These are phyloP conservation scores for Epinotia nisella DNA, from an alignment of 2,888 invertebrate species.

Conservation along the genomic window DNA sequence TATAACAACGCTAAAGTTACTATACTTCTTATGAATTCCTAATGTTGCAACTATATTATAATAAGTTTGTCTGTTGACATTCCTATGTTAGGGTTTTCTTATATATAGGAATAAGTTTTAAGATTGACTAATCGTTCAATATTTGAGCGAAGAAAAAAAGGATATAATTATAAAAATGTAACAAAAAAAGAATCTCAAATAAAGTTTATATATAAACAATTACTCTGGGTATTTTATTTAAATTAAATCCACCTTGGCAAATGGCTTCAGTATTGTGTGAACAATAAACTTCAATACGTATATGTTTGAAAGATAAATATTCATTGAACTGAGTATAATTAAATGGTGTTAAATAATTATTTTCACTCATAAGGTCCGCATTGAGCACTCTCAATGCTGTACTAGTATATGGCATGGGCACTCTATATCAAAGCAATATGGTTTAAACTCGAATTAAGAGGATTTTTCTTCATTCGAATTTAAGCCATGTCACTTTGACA, in stretches of 20 bases:
- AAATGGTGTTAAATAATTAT: no score
- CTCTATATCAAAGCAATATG: no score
- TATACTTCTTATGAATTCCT: conserved; percentile 7
- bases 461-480: no score
- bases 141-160: conserved; percentile 45
- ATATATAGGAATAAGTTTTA: conserved; percentile 18
- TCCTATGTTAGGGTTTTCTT: conserved; percentile 31
- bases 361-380: no score
- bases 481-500: no score
- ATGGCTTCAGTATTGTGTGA: no score
- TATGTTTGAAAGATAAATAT: no score
- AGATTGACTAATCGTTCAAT: conserved; percentile 41
- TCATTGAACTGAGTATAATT: no score
- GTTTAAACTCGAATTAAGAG: no score
- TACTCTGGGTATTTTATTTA: conserved; percentile 11
- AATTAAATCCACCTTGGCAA: background rate
- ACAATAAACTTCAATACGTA: no score
- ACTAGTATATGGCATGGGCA: no score
- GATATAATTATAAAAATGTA: conserved; percentile 22
- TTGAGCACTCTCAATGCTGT: no score
- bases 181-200: conserved; percentile 51
- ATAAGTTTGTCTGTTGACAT: conserved; percentile 31
- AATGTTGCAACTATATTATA: conserved; percentile 23
- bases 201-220: conserved; percentile 41
- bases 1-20: conserved; percentile 37